Percentiles rank a stretch among this genome's conserved stretches.
phyloP scores from a whole-genome alignment of 2,888 invertebrate genomes.

The Limnephilus lunatus region DNA sequence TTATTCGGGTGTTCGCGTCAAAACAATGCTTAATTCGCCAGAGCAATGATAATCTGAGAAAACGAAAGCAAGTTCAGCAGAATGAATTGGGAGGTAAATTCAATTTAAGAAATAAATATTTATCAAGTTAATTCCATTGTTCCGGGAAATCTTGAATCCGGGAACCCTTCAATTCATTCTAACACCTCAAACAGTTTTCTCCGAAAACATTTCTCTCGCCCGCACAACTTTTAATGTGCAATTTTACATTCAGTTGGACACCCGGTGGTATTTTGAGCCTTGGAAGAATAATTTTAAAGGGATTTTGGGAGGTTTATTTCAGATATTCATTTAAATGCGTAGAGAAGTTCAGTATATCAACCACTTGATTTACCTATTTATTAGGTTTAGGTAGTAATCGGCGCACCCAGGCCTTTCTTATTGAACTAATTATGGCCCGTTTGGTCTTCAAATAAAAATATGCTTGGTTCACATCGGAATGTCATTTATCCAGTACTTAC shows the following conservation, averaged over 20 bases:
- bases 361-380: too few relatives aligned
- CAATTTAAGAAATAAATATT: slow-evolving; percentile 62
- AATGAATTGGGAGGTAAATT: slow-evolving; percentile 57
- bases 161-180: slow-evolving; percentile 45
- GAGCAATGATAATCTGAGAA: slow-evolving; percentile 43
- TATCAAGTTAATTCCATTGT: slow-evolving; percentile 62
- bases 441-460: too few relatives aligned
- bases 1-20: background rate
- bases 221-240: slow-evolving; percentile 36
- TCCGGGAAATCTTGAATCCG: slow-evolving; percentile 53
- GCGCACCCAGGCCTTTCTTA: too few relatives aligned
- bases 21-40: background rate
- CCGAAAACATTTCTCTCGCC: slow-evolving; percentile 19
- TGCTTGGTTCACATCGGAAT: too few relatives aligned
- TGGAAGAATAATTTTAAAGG: background rate
- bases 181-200: slow-evolving; percentile 28
- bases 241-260: slow-evolving; percentile 44
- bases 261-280: background rate
- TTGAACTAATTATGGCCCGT: too few relatives aligned
- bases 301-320: background rate
- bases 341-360: background rate
- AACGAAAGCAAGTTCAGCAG: slow-evolving; percentile 47
- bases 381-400: too few relatives aligned
- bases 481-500: too few relatives aligned
- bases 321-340: background rate